Base-by-base conservation (phyloP, 30 jellyfish, hydroid and myxozoan species). In the Hydractinia symbiolongicarpus region DNA sequence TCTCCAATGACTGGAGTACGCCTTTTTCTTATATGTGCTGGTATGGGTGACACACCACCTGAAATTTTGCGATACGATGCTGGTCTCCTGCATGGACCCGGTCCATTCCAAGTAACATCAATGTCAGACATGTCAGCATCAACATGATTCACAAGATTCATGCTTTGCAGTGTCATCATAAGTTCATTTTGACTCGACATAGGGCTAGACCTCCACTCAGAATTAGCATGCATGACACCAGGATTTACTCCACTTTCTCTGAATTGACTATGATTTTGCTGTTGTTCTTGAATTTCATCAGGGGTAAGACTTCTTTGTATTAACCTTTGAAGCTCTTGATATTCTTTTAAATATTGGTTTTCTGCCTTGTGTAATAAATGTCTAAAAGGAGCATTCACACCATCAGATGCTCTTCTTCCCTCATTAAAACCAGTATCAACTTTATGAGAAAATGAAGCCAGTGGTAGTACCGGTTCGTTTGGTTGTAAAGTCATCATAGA, bases 331-430 rank as follows among this genome's bases (percentile, higher is more conserved):
- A 93, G 90, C 67, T 93, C 96, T 61, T 87, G 83, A 75, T 86
- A 91, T 86, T 84, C 98, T 54, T 73, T 74, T 57, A 87, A 53
- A 11, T 82, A 84, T 54, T 79, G 96, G 61, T 79, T 83, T 4
- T 93, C 98, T 52, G 96, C 82, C 55, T 93, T 93, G 53, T 84
- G 95, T 69, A 93, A 76, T 53, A 93, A 79, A 50, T 93, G 98
- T 50, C 88, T 83, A 75, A 93, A 93, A 44, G 98, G 96, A 7
- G 98, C 98, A 61, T 93, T 93, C 19, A 90, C 78, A 4, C 98
- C 98, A 66, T 93, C 98, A 13, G 98, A 93, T 7, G 98, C 98
- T 50, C 98, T 89, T 50, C 98, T 61, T 8, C 98, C 98, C 60
- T 86, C 96, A 61, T 73, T 93, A 61, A 93, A 93, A 9, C 95